Evolutionary conservation across 1,140 invertebrate species (phyloP).

Genomic region (Cotesia glomerata): DNA sequence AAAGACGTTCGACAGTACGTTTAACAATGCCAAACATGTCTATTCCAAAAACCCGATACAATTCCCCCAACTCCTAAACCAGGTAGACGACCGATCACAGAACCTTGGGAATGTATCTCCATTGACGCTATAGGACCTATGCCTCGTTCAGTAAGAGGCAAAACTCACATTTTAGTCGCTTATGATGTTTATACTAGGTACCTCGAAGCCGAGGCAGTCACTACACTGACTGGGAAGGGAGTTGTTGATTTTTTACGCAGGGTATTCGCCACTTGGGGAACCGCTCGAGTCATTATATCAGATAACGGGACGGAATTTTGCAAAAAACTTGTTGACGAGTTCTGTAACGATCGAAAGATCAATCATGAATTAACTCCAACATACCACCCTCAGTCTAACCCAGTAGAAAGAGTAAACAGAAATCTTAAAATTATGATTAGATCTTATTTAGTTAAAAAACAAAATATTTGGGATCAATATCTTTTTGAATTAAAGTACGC

Average conservation of each 20-base stretch:
- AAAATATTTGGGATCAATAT: slow-evolving; percentile 52
- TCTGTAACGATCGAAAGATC: no score
- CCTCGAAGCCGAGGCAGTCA: slow-evolving; percentile 11
- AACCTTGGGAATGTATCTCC: slow-evolving; percentile 15
- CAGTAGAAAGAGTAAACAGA: no score
- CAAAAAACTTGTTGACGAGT: no score
- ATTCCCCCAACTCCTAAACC: no score
- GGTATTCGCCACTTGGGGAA: slow-evolving; percentile 37
- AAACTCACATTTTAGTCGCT: slow-evolving; percentile 7
- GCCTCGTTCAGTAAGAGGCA: slow-evolving; percentile 21
- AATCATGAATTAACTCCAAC: no score
- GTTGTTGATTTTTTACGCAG: background rate
- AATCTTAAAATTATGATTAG: no score
- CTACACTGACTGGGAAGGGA: background rate
- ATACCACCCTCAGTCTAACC: no score
- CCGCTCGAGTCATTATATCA: no score
- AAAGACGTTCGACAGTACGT: slow-evolving; percentile 12
- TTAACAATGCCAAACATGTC: slow-evolving; percentile 12
- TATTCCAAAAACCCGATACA: background rate
- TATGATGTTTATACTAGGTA: background rate
- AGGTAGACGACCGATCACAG: background rate
- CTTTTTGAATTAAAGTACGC: slow-evolving; percentile 47
- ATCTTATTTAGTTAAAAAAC: slow-evolving; percentile 45
- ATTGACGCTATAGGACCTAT: slow-evolving; percentile 21
- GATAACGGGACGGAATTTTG: no score